Base-by-base conservation (phyloP, 1,140 invertebrate species). In the Leptopilina clavipes region DNA sequence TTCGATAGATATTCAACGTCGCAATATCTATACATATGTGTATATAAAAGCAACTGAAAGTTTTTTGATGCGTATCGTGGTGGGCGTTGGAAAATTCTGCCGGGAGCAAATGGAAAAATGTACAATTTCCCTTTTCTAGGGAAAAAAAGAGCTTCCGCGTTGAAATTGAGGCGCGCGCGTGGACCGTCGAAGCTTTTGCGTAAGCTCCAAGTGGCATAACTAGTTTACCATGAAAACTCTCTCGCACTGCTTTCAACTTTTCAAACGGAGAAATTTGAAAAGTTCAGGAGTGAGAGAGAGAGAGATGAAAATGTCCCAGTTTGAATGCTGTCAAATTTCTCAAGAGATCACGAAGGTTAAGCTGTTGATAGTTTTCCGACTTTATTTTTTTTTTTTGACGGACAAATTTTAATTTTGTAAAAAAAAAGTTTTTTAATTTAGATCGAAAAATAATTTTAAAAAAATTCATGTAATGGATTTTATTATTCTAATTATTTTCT, bases 301-400 rank as follows among this genome's bases (percentile, higher is more conserved):
- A 65, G 59, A 65, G 59, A 31, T 31, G 25, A 65, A 65, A 65
- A 31, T 65, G 25, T 31, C 59, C 59, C 14, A 65, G 59, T 65
- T 65, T 65, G 59, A 65, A 65, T 65, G 59, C 59, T 65, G 59
- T 65, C 59, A 65, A 65, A 65, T 65, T 65, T 65, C 59, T 65
- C 22, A 2, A 31, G 8, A 31, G 12, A 65, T 65, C 59, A 37
- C 37, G 8, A 22, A 31, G 59, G 59, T 65, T 31, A 65, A 31
- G 59, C 25, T 31, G 22, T 65, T 65, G 48, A 52, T 52, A 40
- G 37, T 17, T 17, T 17, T 45, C 44, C 17, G 2, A 52, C 5
- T 52, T 52, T n/a, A 52, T 52, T 52, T 17, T 52, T 52, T n/a
- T 17, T 52, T 52, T 17, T 17, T n/a, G 8, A 40, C 9, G 8